phyloP scores from a whole-genome alignment of 1,140 invertebrate species.

The Zaprionus ghesquierei region DNA sequence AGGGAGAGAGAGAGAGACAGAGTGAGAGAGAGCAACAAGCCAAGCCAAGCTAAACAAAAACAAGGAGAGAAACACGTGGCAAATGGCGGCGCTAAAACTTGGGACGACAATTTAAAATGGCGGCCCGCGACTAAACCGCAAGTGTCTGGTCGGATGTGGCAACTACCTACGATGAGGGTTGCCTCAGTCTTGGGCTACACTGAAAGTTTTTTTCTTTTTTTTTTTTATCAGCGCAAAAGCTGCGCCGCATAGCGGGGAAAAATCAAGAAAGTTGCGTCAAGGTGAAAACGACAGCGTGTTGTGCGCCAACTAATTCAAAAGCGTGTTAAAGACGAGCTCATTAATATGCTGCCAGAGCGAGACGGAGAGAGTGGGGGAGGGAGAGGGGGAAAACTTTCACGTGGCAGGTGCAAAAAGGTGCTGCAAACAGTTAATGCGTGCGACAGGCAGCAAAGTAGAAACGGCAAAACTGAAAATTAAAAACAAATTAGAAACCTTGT shows the following conservation, averaged over 20 bases:
- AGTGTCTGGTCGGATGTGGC: constrained; percentile 43
- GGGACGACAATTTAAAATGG: constrained; percentile 67
- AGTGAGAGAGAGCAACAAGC: constrained; percentile 3
- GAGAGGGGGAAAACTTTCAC: background rate
- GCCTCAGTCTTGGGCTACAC: constrained; percentile 3
- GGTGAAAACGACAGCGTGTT: constrained; percentile 54
- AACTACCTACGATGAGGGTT: background rate
- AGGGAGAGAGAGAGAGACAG: constrained; percentile 7
- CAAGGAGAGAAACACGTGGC: constrained; percentile 20
- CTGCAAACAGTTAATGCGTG: constrained; percentile 35
- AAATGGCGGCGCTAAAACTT: constrained; percentile 50
- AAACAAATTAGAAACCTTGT: constrained; percentile 53
- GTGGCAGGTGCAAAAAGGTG: constrained; percentile 46
- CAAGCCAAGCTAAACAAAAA: background rate
- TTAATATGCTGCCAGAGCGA: constrained; percentile 53
- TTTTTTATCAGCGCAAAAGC: constrained; percentile 47
- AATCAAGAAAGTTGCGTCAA: constrained; percentile 57
- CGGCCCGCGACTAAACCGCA: constrained; percentile 42
- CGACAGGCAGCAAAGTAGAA: constrained; percentile 37
- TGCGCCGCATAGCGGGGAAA: constrained; percentile 28
- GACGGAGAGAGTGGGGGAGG: background rate
- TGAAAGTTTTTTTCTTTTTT: no score
- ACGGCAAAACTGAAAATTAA: constrained; percentile 47
- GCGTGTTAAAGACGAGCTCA: constrained; percentile 74
- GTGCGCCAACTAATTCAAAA: constrained; percentile 71